phyloP scores from a whole-genome alignment of 1,140 invertebrate genomes.

The Euwallacea similis region DNA sequence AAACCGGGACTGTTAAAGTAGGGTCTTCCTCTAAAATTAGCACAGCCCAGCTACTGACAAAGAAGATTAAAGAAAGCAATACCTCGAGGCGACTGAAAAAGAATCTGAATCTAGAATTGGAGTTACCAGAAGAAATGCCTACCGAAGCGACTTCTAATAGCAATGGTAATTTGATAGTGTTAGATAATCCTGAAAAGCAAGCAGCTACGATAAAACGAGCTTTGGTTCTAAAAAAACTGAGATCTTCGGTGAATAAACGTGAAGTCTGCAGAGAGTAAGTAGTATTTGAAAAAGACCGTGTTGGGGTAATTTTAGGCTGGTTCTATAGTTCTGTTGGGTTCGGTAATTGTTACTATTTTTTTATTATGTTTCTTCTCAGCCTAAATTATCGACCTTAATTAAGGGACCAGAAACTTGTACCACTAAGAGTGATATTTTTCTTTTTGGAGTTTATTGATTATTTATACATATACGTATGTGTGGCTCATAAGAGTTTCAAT shows the following conservation, averaged over 20 bases:
- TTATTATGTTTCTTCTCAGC: too few species aligned
- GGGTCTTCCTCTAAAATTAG: not conserved
- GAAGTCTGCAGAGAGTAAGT: not conserved
- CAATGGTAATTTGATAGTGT: not conserved
- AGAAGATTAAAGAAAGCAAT: constrained; percentile 10
- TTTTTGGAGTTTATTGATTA: too few species aligned
- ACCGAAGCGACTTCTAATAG: not conserved
- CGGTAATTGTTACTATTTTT: too few species aligned
- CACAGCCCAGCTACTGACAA: constrained; percentile 4
- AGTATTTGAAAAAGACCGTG: too few species aligned
- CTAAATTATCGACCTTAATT: too few species aligned
- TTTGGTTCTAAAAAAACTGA: constrained; percentile 2
- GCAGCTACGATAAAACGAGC: not conserved
- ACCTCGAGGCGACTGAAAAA: not conserved
- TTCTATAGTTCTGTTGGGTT: too few species aligned
- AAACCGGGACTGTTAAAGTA: not conserved
- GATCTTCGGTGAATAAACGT: constrained; percentile 2
- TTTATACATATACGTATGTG: too few species aligned
- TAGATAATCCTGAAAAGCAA: constrained; percentile 3
- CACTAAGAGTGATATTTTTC: too few species aligned
- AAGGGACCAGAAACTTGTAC: too few species aligned
- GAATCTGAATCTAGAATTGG: not conserved
- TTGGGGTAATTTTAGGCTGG: too few species aligned
- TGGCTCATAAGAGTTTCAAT: too few species aligned
- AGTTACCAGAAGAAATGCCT: not conserved